Conservation (phyloP, 2,888 invertebrate species). For the Megastigmus dorsalis region DNA sequence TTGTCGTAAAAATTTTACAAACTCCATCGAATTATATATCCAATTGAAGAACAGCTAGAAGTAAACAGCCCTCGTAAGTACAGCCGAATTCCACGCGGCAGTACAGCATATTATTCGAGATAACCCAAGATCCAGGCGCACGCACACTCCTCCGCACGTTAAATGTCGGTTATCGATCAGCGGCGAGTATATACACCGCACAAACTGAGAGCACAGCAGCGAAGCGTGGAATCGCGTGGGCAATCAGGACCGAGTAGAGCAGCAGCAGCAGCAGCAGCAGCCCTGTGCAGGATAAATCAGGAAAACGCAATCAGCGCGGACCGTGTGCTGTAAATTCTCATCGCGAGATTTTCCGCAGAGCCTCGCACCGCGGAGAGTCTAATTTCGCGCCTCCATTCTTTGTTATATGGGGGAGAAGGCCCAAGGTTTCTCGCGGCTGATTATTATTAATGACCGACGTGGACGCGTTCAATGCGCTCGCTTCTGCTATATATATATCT, state of each 20-base stretch:
- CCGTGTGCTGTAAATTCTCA: conserved; percentile 53
- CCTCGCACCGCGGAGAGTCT: conserved; percentile 57
- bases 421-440: conserved; percentile 57
- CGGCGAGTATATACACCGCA: no score
- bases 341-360: conserved; percentile 64
- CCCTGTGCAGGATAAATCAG: conserved; percentile 57
- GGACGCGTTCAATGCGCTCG: conserved; percentile 58
- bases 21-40: no score
- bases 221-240: not conserved
- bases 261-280: conserved; percentile 1
- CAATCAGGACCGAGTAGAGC: not conserved
- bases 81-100: no score
- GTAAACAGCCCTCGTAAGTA: no score
- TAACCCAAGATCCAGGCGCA: no score
- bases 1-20: no score
- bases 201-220: no score
- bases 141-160: no score
- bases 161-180: conserved; percentile 32
- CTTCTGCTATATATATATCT: conserved; percentile 27
- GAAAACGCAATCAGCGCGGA: conserved; percentile 50
- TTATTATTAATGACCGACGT: conserved; percentile 69
- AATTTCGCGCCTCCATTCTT: conserved; percentile 60
- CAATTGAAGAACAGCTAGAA: no score
- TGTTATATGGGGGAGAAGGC: no score
- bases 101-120: no score